Evolutionary conservation across 2,888 invertebrate species (phyloP).

Genomic region (Operophtera brumata): DNA sequence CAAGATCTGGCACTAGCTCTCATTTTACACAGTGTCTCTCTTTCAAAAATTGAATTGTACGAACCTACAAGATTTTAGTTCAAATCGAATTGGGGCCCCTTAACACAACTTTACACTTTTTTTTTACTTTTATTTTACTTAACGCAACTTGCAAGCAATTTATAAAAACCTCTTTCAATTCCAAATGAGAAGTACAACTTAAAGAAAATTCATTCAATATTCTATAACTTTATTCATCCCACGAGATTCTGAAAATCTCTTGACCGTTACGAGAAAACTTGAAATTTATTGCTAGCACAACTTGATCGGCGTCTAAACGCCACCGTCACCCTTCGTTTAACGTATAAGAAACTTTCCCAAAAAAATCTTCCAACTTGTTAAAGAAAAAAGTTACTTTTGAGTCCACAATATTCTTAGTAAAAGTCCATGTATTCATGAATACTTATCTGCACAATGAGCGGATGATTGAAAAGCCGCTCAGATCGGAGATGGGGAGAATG

Average conservation of each 20-base stretch:
- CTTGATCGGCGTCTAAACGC: slow-evolving; percentile 39
- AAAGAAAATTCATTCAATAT: slow-evolving; percentile 13
- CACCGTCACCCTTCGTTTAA: slow-evolving; percentile 48
- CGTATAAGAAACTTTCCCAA: slow-evolving; percentile 38
- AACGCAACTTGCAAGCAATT: not conserved
- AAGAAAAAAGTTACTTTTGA: slow-evolving; percentile 37
- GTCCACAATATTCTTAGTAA: slow-evolving; percentile 1
- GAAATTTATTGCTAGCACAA: slow-evolving; percentile 49
- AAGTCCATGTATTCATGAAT: no score
- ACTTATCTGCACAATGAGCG: no score
- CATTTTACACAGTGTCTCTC: no score
- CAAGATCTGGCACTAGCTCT: no score
- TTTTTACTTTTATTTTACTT: no score
- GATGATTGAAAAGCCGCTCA: no score
- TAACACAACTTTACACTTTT: no score
- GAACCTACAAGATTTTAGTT: no score
- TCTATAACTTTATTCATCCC: slow-evolving; percentile 44
- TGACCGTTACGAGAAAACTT: slow-evolving; percentile 50
- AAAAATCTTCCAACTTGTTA: slow-evolving; percentile 27
- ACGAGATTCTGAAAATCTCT: slow-evolving; percentile 47
- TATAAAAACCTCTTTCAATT: not conserved
- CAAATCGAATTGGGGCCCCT: no score
- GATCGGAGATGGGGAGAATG: no score
- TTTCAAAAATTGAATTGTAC: no score
- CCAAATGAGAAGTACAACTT: slow-evolving; percentile 1